Percentiles rank a stretch among this genome's conserved stretches.
These are phyloP conservation scores for Hybognathus amarus DNA, from an alignment of 2,797 vertebrate species.

Conservation along the genomic window DNA sequence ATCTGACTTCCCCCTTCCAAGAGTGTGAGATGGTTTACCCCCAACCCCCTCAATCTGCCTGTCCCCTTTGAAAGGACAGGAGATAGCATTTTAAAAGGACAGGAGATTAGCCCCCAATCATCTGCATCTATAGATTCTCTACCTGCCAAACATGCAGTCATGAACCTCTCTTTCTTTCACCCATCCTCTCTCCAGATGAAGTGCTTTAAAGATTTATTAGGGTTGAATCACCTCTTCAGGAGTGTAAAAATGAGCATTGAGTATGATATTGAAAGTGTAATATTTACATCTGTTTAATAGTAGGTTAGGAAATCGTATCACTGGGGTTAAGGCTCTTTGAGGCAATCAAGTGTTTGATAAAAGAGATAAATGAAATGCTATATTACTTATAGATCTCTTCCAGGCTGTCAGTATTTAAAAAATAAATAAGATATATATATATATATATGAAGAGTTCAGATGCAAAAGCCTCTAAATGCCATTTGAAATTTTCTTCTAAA, in stretches of 20 bases:
- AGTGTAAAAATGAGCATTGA: conserved; percentile 3
- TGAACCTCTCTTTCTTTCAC: conserved; percentile 50
- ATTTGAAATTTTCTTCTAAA: too few relatives aligned
- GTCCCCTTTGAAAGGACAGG: conserved; percentile 78
- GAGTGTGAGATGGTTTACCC: conserved; percentile 75
- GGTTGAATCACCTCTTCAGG: conserved; percentile 33
- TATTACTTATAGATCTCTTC: not conserved
- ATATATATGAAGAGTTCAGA: too few relatives aligned
- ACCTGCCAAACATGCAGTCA: conserved; percentile 77
- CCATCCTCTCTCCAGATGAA: conserved; percentile 51
- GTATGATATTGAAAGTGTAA: conserved; percentile 5
- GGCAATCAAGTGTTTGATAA: not conserved
- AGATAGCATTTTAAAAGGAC: conserved; percentile 82
- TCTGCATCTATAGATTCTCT: conserved; percentile 77
- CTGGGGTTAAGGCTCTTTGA: not conserved
- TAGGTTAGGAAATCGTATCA: conserved; percentile 9
- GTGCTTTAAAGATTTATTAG: conserved; percentile 21
- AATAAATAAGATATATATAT: not conserved
- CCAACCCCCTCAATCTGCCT: conserved; percentile 66
- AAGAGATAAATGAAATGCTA: not conserved
- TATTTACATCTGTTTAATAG: conserved; percentile 16
- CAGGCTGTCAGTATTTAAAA: not conserved
- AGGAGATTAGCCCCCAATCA: conserved; percentile 80
- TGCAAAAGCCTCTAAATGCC: too few relatives aligned
- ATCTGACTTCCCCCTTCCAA: conserved; percentile 72